A percentile compares a stretch with the other conserved stretches of the same genome.
Evolutionary conservation across 2,113 vertebrate genomes (phyloP).

Genomic region (Trachemys scripta): DNA sequence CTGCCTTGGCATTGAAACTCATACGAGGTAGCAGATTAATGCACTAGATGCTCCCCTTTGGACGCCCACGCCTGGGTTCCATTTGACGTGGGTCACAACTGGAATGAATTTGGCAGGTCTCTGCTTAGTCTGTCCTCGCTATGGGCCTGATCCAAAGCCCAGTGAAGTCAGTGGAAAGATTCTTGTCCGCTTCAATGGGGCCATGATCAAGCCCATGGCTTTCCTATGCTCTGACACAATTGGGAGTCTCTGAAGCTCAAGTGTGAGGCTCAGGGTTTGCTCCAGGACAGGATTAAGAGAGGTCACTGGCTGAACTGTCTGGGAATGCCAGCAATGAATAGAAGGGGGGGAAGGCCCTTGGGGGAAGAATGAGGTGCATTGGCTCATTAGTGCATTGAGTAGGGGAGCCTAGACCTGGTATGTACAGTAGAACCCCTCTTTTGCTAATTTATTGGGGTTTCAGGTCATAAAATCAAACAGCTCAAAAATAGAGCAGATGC

Average conservation of each 20-base stretch:
- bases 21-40: not conserved
- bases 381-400: too few relatives aligned
- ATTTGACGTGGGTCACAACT: not conserved
- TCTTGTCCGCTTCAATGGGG: not conserved
- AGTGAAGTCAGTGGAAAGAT: not conserved
- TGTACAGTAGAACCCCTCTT: too few relatives aligned
- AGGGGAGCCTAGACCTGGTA: too few relatives aligned
- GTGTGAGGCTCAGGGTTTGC: too few relatives aligned
- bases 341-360: too few relatives aligned
- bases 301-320: too few relatives aligned
- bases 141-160: not conserved
- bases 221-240: not conserved
- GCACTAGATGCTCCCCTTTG: not conserved
- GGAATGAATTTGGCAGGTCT: not conserved
- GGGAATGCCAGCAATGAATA: too few relatives aligned
- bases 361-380: too few relatives aligned
- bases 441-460: too few relatives aligned
- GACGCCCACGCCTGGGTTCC: not conserved
- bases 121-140: rapidly evolving
- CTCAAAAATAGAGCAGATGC: too few relatives aligned
- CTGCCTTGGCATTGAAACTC: not conserved
- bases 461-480: too few relatives aligned
- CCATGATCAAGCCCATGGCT: not conserved
- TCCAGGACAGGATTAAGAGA: too few relatives aligned
- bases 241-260: not conserved